These are phyloP conservation scores for Globia sparganii DNA, from an alignment of 2,888 invertebrate species.

Conservation along the genomic window DNA sequence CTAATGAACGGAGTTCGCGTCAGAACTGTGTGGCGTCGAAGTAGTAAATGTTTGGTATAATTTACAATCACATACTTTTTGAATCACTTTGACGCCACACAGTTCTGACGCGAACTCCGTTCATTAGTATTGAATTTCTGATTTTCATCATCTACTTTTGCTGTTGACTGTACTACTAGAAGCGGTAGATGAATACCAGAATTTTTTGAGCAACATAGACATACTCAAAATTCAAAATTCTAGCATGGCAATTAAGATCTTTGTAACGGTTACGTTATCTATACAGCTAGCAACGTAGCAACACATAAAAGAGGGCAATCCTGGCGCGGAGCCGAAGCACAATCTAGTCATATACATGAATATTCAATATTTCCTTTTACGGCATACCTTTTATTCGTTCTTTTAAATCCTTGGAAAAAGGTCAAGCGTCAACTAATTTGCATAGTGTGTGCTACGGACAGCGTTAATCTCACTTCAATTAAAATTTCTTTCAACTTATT, in stretches of 20 bases:
- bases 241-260: conserved; percentile 10
- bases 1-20: too few species aligned
- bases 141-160: too few species aligned
- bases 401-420: conserved; percentile 55
- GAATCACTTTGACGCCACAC: too few species aligned
- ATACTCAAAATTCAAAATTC: conserved; percentile 20
- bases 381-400: conserved; percentile 56
- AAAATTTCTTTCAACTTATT: conserved; percentile 56
- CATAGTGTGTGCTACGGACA: conserved; percentile 65
- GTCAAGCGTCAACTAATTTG: conserved; percentile 60
- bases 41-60: too few species aligned
- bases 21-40: too few species aligned
- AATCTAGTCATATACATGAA: conserved; percentile 58
- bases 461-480: conserved; percentile 64
- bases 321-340: conserved; percentile 15
- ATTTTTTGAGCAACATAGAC: background rate
- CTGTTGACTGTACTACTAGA: too few species aligned
- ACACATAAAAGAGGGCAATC: conserved; percentile 20
- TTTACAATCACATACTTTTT: too few species aligned
- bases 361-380: conserved; percentile 63
- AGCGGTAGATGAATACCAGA: background rate
- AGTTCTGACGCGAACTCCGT: too few species aligned
- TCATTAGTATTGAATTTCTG: too few species aligned
- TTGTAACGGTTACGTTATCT: conserved; percentile 20
- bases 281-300: conserved; percentile 17